These are phyloP conservation scores for Muntiacus muntjak DNA, from an alignment of 2,113 vertebrate genomes.

Conservation along the genomic window DNA sequence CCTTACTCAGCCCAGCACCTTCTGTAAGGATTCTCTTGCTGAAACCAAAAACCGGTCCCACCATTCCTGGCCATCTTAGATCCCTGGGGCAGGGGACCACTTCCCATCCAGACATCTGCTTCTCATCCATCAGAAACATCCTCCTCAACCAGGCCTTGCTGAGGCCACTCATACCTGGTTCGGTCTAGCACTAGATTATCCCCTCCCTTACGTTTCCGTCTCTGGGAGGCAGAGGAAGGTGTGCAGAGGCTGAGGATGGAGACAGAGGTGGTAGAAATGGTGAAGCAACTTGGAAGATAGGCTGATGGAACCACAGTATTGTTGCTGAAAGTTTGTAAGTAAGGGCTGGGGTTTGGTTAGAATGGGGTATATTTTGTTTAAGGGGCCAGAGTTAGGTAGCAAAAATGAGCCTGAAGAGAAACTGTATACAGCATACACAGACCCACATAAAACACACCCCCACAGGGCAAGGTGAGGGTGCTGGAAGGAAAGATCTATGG, in stretches of 20 bases:
- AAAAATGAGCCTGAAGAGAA: neutral
- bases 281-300: neutral
- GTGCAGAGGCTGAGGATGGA: neutral
- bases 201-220: neutral
- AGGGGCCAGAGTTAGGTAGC: neutral
- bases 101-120: neutral
- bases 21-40: neutral
- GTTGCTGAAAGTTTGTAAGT: neutral
- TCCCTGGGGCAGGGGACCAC: neutral
- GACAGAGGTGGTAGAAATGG: rapidly evolving
- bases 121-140: neutral
- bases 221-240: neutral
- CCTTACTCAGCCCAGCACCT: neutral
- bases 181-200: neutral
- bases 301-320: neutral
- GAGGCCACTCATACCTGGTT: neutral
- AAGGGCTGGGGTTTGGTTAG: neutral
- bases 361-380: neutral
- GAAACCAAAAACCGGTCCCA: neutral
- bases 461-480: neutral
- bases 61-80: neutral
- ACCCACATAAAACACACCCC: neutral
- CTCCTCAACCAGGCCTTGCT: neutral
- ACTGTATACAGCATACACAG: too few relatives aligned
- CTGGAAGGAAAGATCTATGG: neutral